Evolutionary conservation across 2,888 invertebrate species (phyloP).

Genomic region (Sphaerophoria taeniata): DNA sequence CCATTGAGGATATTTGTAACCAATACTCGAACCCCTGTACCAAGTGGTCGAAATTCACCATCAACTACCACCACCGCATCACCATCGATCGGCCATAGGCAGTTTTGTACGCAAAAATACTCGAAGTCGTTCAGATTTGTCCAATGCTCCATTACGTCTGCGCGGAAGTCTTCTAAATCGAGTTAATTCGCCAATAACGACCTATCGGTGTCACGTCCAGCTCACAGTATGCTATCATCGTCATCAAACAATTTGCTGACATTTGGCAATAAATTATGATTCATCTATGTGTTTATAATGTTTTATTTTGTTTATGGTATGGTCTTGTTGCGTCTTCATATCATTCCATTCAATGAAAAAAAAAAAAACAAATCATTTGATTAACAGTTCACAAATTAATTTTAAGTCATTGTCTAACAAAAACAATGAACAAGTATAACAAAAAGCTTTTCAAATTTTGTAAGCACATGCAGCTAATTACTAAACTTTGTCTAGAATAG

Average conservation of each 20-base stretch:
- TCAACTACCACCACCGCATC: background rate
- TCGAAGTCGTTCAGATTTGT: slow-evolving; percentile 75
- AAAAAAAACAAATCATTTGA: slow-evolving; percentile 7
- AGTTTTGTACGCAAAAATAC: slow-evolving; percentile 64
- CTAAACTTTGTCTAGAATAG: slow-evolving; percentile 47
- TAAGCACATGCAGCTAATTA: slow-evolving; percentile 60
- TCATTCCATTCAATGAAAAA: slow-evolving; percentile 56
- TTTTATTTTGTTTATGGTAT: slow-evolving; percentile 68
- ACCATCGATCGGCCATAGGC: slow-evolving; percentile 57
- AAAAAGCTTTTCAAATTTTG: slow-evolving; percentile 56
- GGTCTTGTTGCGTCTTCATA: slow-evolving; percentile 60
- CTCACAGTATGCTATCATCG: slow-evolving; percentile 64
- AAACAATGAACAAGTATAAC: slow-evolving; percentile 65
- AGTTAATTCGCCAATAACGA: slow-evolving; percentile 65
- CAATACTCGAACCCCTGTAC: slow-evolving; percentile 38
- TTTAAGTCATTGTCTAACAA: slow-evolving; percentile 51
- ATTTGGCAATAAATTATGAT: slow-evolving; percentile 74
- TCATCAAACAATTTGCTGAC: slow-evolving; percentile 67
- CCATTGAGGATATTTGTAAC: slow-evolving; percentile 47
- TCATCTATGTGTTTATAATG: slow-evolving; percentile 70
- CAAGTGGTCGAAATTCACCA: slow-evolving; percentile 61
- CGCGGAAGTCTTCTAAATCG: slow-evolving; percentile 61
- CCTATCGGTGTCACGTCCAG: slow-evolving; percentile 55
- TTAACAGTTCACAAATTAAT: slow-evolving; percentile 63
- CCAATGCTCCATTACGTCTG: slow-evolving; percentile 57